Evolutionary conservation across 2,888 invertebrate genomes (phyloP).

Genomic region (Patella caerulea): DNA sequence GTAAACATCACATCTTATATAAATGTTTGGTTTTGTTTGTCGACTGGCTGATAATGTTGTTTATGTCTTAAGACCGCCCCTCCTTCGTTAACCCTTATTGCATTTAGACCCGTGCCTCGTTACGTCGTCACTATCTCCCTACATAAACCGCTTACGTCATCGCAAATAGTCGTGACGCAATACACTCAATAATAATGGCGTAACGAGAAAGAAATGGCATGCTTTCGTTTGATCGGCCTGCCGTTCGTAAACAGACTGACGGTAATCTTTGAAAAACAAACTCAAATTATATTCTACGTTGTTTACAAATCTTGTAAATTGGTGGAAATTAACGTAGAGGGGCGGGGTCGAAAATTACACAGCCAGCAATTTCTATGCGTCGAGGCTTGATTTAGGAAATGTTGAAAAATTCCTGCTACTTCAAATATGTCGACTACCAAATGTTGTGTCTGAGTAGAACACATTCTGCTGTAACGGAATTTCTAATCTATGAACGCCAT

Average conservation of each 20-base stretch:
- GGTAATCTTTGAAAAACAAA: constrained; percentile 6
- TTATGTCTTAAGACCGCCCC: neutral
- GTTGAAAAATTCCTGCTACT: too few relatives aligned
- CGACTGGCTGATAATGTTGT: neutral
- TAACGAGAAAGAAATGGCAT: constrained; percentile 9
- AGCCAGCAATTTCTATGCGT: too few relatives aligned
- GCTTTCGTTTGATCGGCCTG: constrained; percentile 7
- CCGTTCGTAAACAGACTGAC: constrained; percentile 5
- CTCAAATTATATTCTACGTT: neutral
- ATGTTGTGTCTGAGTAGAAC: too few relatives aligned
- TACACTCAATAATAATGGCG: constrained; percentile 2
- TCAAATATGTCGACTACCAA: too few relatives aligned
- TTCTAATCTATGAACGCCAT: too few relatives aligned
- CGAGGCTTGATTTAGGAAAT: too few relatives aligned
- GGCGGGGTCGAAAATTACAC: neutral
- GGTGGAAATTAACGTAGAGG: neutral
- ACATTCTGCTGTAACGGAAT: too few relatives aligned
- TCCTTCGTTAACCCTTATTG: neutral
- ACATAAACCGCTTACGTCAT: constrained; percentile 9
- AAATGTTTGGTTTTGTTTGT: constrained; percentile 6
- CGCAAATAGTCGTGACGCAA: neutral
- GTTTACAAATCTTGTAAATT: constrained; percentile 7
- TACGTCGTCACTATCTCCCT: neutral
- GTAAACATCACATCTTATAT: constrained; percentile 1
- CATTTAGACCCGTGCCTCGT: constrained; percentile 7